Evolutionary conservation across 2,888 invertebrate species (phyloP).

Genomic region (Druceiella hillmani): DNA sequence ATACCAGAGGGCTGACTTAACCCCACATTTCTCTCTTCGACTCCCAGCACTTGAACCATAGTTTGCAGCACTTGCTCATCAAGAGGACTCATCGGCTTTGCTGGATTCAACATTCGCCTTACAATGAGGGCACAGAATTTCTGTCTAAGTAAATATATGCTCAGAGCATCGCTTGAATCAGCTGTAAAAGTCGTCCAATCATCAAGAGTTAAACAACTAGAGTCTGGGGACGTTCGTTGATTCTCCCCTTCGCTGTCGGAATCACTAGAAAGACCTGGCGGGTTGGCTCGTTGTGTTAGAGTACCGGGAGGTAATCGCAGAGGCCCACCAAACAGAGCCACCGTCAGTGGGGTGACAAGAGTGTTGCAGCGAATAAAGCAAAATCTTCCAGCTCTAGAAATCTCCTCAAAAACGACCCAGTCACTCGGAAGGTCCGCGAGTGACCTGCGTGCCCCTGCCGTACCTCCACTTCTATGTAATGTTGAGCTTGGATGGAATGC

Average conservation of each 20-base stretch:
- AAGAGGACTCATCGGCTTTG: slow-evolving; percentile 48
- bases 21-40: slow-evolving; percentile 65
- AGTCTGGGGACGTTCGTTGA: slow-evolving; percentile 35
- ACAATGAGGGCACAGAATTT: slow-evolving; percentile 68
- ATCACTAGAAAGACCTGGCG: slow-evolving; percentile 43
- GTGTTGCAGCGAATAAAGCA: slow-evolving; percentile 77
- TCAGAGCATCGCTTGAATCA: slow-evolving; percentile 59
- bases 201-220: slow-evolving; percentile 56
- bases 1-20: slow-evolving; percentile 68
- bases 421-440: slow-evolving; percentile 59
- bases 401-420: slow-evolving; percentile 86
- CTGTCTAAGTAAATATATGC: slow-evolving; percentile 63
- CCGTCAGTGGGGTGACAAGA: slow-evolving; percentile 72
- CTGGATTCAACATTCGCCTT: slow-evolving; percentile 54
- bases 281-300: slow-evolving; percentile 41
- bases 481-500: slow-evolving; percentile 58
- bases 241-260: slow-evolving; percentile 46
- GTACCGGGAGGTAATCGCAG: slow-evolving; percentile 51
- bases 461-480: slow-evolving; percentile 53
- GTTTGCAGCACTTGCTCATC: slow-evolving; percentile 67
- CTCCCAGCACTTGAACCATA: slow-evolving; percentile 60
- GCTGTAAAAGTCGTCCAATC: slow-evolving; percentile 71
- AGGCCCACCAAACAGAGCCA: slow-evolving; percentile 74
- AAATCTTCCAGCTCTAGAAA: slow-evolving; percentile 62
- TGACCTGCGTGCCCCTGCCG: slow-evolving; percentile 32